A percentile compares a stretch with the other conserved stretches of the same genome.
These are phyloP conservation scores for Lacerta viridis DNA, from an alignment of 2,797 vertebrate genomes.

Conservation along the genomic window DNA sequence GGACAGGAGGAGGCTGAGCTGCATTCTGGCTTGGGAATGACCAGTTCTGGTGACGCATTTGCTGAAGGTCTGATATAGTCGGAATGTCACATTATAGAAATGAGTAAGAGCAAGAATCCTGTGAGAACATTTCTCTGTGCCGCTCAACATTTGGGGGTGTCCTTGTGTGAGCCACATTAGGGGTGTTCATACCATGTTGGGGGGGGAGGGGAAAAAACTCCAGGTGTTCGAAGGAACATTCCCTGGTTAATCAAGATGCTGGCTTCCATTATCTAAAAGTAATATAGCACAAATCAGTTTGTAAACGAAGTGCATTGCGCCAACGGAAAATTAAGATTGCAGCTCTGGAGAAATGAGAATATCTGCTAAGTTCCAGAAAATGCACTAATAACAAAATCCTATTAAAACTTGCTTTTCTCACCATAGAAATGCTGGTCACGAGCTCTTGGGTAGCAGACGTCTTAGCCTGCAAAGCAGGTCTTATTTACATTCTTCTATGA, in stretches of 20 bases:
- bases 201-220: no score
- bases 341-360: constrained; percentile 64
- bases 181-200: background rate
- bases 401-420: constrained; percentile 77
- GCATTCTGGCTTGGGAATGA: background rate
- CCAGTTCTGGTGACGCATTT: background rate
- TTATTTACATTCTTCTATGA: constrained; percentile 63
- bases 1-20: background rate
- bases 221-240: no score
- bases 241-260: no score
- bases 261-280: no score
- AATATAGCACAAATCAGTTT: background rate
- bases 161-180: background rate
- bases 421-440: constrained; percentile 73
- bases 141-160: no score
- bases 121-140: no score
- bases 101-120: constrained; percentile 18
- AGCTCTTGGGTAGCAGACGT: constrained; percentile 65
- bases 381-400: constrained; percentile 76
- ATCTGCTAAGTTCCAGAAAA: constrained; percentile 64
- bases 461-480: constrained; percentile 63
- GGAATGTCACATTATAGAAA: background rate
- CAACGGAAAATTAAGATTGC: constrained; percentile 47
- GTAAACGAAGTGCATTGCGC: rapidly evolving
- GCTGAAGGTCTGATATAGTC: no score